Conservation (phyloP, 2,113 vertebrate genomes). For the Plecotus auritus region DNA sequence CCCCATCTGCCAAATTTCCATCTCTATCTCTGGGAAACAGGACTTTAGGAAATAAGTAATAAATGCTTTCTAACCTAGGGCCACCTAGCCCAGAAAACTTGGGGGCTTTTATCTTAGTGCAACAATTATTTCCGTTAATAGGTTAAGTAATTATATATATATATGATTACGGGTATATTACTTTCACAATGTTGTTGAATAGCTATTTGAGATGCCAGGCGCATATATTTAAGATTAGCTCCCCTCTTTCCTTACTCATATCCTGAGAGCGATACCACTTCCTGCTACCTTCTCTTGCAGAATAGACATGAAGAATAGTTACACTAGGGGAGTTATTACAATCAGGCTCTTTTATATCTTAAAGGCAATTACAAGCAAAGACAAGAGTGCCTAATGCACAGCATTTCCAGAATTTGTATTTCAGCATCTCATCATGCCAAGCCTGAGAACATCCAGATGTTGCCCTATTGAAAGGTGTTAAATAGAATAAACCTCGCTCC, state of each 20-base stretch:
- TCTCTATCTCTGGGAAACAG: slow-evolving; percentile 73
- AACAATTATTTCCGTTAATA: slow-evolving; percentile 78
- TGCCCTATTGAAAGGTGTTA: slow-evolving; percentile 76
- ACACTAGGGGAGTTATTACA: slow-evolving; percentile 78
- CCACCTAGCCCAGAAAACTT: slow-evolving; percentile 65
- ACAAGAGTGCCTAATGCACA: slow-evolving; percentile 80
- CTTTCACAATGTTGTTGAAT: slow-evolving; percentile 52
- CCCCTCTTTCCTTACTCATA: slow-evolving; percentile 71
- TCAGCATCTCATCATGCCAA: slow-evolving; percentile 71
- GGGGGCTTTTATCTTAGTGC: slow-evolving; percentile 70
- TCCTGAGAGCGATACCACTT: slow-evolving; percentile 79
- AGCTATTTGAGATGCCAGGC: slow-evolving; percentile 78
- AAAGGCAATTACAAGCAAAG: slow-evolving; percentile 81
- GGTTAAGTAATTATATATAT: slow-evolving; percentile 57
- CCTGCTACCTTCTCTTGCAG: slow-evolving; percentile 75
- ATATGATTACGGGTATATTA: slow-evolving; percentile 67
- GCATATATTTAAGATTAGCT: slow-evolving; percentile 76
- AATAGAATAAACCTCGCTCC: slow-evolving; percentile 70
- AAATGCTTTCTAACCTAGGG: slow-evolving; percentile 73
- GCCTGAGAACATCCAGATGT: slow-evolving; percentile 77
- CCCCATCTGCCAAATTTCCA: slow-evolving; percentile 73
- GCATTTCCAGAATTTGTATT: slow-evolving; percentile 76
- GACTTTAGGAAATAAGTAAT: slow-evolving; percentile 76
- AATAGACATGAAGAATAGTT: slow-evolving; percentile 78
- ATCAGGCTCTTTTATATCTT: slow-evolving; percentile 78